Percentiles rank a stretch among this genome's conserved stretches.
phyloP scores from a whole-genome alignment of 1,140 invertebrate genomes.

The Drosophila insularis region DNA sequence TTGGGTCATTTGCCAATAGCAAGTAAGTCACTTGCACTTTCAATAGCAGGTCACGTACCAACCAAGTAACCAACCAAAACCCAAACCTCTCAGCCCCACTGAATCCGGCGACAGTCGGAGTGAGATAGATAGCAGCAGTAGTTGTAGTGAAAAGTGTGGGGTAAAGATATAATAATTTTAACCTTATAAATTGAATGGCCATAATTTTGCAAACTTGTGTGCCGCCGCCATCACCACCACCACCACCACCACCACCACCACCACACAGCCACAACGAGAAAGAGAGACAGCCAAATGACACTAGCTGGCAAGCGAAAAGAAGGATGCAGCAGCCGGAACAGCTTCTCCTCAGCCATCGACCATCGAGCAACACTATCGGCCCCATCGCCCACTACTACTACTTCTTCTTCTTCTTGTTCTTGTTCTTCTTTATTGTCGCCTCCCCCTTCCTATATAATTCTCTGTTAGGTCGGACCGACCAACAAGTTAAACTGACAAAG shows the following conservation, averaged over 20 bases:
- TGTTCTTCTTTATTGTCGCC: not conserved
- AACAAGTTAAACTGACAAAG: constrained; percentile 73
- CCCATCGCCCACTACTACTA: not conserved
- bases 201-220: constrained; percentile 79
- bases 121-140: not conserved
- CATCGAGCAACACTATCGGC: not conserved
- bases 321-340: constrained; percentile 54
- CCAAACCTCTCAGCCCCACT: constrained; percentile 18
- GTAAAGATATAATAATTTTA: constrained; percentile 63
- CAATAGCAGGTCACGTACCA: constrained; percentile 63
- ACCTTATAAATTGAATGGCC: constrained; percentile 75
- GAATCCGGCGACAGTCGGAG: not conserved
- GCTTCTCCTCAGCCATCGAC: constrained; percentile 18
- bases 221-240: constrained; percentile 47
- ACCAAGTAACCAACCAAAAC: constrained; percentile 42
- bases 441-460: not conserved
- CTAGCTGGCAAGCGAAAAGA: constrained; percentile 25
- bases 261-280: too few species aligned
- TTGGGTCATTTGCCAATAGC: constrained; percentile 78
- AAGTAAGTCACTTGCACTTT: constrained; percentile 75
- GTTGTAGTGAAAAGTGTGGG: not conserved
- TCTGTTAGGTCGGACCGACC: constrained; percentile 10
- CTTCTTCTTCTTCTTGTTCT: not conserved
- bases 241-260: constrained; percentile 30
- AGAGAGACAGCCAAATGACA: constrained; percentile 65